These are phyloP conservation scores for Hanleya hanleyi DNA, from an alignment of 2,888 invertebrate genomes.

Conservation along the genomic window DNA sequence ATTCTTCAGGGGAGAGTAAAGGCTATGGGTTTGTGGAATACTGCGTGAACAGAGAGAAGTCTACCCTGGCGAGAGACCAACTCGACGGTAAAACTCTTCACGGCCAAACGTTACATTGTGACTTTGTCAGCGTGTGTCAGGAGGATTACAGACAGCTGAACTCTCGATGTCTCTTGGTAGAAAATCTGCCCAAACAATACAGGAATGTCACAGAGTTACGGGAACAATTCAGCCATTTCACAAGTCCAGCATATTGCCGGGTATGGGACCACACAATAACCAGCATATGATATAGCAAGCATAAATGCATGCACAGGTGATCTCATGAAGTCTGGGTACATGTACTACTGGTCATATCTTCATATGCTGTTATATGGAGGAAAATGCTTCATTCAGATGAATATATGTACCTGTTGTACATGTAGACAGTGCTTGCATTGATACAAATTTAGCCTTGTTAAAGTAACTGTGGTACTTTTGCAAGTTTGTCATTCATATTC, in stretches of 20 bases:
- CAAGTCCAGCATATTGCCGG: conserved; percentile 77
- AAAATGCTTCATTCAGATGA: too few species aligned
- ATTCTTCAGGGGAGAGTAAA: conserved; percentile 74
- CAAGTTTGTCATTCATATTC: too few species aligned
- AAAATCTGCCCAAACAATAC: conserved; percentile 76
- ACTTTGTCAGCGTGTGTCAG: conserved; percentile 75
- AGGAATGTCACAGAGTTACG: conserved; percentile 75
- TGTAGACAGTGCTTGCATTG: too few species aligned
- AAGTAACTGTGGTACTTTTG: too few species aligned
- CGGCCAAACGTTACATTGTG: conserved; percentile 74
- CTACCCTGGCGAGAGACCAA: conserved; percentile 74
- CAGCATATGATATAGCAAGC: too few species aligned
- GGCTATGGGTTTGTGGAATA: conserved; percentile 78
- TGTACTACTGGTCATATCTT: too few species aligned
- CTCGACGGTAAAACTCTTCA: conserved; percentile 74
- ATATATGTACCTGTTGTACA: too few species aligned
- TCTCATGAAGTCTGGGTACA: too few species aligned
- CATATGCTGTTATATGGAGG: too few species aligned
- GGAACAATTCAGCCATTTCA: conserved; percentile 74
- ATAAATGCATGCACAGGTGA: too few species aligned
- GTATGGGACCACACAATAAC: conserved; percentile 65
- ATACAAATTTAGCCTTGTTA: too few species aligned
- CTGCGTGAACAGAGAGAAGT: conserved; percentile 74
- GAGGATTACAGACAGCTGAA: conserved; percentile 75
- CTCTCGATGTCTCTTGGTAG: conserved; percentile 76